Evolutionary conservation across 2,888 invertebrate species (phyloP).

Genomic region (Cheilosia variabilis): DNA sequence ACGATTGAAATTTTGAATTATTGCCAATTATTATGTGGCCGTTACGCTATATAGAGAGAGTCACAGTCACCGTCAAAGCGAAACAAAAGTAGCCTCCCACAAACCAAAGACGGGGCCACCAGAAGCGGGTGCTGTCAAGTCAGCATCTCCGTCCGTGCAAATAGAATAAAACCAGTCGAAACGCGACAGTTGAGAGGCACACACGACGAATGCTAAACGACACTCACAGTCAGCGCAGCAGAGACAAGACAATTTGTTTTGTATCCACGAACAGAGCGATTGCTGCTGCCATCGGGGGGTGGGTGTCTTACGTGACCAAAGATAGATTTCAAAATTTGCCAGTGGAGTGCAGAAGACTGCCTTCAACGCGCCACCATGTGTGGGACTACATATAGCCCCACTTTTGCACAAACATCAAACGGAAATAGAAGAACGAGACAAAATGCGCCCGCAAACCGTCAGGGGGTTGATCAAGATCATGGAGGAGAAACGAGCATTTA

Average conservation of each 20-base stretch:
- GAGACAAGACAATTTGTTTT: conserved; percentile 58
- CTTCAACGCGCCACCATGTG: conserved; percentile 2
- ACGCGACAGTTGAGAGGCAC: conserved; percentile 41
- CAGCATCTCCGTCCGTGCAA: conserved; percentile 53
- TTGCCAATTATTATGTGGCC: conserved; percentile 64
- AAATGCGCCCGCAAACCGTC: conserved; percentile 49
- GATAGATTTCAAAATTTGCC: conserved; percentile 39
- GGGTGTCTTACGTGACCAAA: conserved; percentile 61
- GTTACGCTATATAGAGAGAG: conserved; percentile 18
- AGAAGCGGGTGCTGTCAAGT: conserved; percentile 66
- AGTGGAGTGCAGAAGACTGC: conserved; percentile 46
- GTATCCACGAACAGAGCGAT: conserved; percentile 14
- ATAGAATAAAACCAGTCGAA: conserved; percentile 26
- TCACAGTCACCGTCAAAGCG: conserved; percentile 23
- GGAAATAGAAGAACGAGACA: conserved; percentile 62
- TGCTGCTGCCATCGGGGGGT: conserved; percentile 31
- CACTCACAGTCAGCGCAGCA: conserved; percentile 12
- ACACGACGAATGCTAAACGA: conserved; percentile 59
- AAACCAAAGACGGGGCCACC: conserved; percentile 33
- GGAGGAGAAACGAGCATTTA: conserved; percentile 29
- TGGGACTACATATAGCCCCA: conserved; percentile 25
- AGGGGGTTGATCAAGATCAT: conserved; percentile 35
- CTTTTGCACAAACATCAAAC: conserved; percentile 53
- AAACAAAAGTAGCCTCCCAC: conserved; percentile 41
- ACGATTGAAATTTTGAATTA: conserved; percentile 58